A percentile compares a stretch with the other conserved stretches of the same genome.
These are phyloP conservation scores for Gambusia affinis DNA, from an alignment of 2,113 vertebrate genomes.

Conservation along the genomic window DNA sequence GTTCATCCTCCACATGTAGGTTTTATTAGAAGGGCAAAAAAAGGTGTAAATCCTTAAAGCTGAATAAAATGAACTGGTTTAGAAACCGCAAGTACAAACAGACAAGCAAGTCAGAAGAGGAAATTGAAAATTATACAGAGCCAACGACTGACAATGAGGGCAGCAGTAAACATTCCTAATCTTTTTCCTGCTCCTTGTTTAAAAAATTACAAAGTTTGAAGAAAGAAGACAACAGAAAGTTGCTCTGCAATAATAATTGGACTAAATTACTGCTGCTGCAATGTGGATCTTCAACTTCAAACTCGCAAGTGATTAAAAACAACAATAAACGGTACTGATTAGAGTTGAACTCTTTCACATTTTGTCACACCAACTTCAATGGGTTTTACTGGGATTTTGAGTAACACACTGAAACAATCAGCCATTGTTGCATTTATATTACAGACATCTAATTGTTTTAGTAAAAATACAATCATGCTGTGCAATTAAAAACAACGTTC, in stretches of 20 bases:
- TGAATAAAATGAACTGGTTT: background rate
- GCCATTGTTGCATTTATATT: no score
- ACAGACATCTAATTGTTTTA: no score
- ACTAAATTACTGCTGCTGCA: no score
- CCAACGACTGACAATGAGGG: no score
- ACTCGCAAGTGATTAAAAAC: no score
- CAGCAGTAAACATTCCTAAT: background rate
- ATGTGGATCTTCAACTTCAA: no score
- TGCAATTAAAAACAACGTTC: no score
- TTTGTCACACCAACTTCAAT: background rate
- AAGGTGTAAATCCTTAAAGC: background rate
- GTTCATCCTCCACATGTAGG: background rate
- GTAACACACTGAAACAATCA: no score
- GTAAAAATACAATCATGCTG: no score
- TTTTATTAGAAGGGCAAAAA: background rate
- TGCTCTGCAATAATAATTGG: no score
- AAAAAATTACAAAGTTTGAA: background rate
- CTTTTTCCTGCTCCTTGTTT: background rate
- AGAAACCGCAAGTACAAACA: background rate
- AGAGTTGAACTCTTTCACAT: background rate
- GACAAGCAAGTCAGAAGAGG: background rate
- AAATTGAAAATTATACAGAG: background rate
- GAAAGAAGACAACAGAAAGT: background rate
- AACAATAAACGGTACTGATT: no score
- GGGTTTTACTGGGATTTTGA: no score